These are phyloP conservation scores for Capromys pilorides DNA, from an alignment of 2,797 vertebrate species.

Conservation along the genomic window DNA sequence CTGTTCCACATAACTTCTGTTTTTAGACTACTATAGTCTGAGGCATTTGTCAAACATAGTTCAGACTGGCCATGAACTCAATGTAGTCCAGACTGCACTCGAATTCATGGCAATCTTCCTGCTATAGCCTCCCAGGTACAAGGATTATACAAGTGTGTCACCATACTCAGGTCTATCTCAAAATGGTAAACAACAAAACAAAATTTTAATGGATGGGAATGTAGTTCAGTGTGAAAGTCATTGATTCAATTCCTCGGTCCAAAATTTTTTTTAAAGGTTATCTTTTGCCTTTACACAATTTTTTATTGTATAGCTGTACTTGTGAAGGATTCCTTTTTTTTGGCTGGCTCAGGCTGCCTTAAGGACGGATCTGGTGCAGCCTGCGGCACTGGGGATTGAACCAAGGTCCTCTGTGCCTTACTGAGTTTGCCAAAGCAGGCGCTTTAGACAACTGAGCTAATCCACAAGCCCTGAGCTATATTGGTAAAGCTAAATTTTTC, in stretches of 20 bases:
- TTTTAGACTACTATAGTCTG: neutral
- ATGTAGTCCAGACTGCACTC: neutral
- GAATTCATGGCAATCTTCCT: neutral
- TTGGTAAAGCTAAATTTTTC: slow-evolving; percentile 14
- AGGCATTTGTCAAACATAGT: neutral
- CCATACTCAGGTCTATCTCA: neutral
- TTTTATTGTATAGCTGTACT: neutral
- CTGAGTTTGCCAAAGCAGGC: too few relatives aligned
- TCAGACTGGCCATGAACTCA: neutral
- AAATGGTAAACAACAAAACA: neutral
- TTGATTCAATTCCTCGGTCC: neutral
- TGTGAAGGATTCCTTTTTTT: neutral
- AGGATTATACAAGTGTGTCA: neutral
- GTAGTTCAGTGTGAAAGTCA: neutral
- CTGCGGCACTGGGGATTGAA: too few relatives aligned
- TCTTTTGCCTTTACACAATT: slow-evolving; percentile 21
- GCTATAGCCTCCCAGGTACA: neutral
- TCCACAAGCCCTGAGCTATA: too few relatives aligned
- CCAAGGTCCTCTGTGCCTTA: too few relatives aligned
- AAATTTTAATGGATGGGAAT: neutral
- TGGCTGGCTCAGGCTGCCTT: too few relatives aligned
- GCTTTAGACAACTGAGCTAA: too few relatives aligned
- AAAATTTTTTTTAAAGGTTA: neutral
- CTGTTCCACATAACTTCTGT: neutral
- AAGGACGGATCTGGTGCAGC: too few relatives aligned